Conservation (phyloP, 2,797 vertebrate species). For the Lacerta viridis region DNA sequence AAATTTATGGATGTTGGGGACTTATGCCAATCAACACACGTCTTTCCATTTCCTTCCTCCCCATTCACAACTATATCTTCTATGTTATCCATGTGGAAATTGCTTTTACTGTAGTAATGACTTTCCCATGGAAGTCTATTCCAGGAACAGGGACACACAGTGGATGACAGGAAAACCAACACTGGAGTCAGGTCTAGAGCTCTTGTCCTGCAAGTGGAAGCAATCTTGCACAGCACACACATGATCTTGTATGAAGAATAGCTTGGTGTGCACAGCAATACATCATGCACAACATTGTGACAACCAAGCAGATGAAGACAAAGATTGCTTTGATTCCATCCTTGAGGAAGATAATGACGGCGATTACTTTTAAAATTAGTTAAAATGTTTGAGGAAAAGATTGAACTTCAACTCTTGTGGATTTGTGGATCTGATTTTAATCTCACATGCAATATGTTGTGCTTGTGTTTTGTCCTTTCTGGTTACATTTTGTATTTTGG, state of each 20-base stretch:
- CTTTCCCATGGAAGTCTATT: too few species aligned
- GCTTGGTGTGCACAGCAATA: not conserved
- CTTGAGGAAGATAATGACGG: not conserved
- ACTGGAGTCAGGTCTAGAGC: not conserved
- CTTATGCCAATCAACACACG: too few species aligned
- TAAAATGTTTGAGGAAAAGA: not conserved
- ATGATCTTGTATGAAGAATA: not conserved
- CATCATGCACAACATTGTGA: not conserved
- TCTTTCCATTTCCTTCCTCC: too few species aligned
- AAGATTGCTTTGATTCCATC: not conserved
- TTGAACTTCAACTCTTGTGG: not conserved
- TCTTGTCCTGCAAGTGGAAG: not conserved
- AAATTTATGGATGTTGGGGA: too few species aligned
- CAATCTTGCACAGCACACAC: not conserved
- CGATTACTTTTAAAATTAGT: not conserved
- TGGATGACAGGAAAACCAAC: not conserved
- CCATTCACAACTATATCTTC: too few species aligned
- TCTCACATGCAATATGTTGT: not conserved
- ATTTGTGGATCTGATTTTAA: not conserved
- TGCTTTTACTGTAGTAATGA: too few species aligned
- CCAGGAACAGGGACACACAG: not conserved
- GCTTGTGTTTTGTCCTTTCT: not conserved
- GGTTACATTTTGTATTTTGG: not conserved
- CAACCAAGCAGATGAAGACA: not conserved
- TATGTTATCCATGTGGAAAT: too few species aligned